phyloP scores from a whole-genome alignment of 2,888 invertebrate genomes.

The Calephelis perditalis region DNA sequence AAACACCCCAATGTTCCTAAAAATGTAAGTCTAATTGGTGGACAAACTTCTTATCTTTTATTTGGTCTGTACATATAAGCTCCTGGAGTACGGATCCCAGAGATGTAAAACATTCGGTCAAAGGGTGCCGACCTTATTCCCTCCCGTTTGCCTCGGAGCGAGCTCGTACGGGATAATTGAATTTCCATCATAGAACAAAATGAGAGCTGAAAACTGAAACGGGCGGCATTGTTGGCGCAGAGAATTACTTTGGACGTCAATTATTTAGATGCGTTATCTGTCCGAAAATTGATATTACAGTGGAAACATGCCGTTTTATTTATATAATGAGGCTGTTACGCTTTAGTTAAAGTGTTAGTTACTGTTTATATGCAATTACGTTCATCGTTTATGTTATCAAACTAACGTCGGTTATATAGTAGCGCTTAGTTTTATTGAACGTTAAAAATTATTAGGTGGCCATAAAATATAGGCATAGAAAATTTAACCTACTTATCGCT shows the following conservation, averaged over 20 bases:
- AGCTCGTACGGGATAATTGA: conserved; percentile 73
- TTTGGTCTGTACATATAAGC: conserved; percentile 50
- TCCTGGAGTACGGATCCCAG: conserved; percentile 34
- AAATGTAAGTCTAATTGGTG: conserved; percentile 76
- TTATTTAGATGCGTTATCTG: conserved; percentile 66
- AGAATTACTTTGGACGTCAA: conserved; percentile 72
- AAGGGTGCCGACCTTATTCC: conserved; percentile 56
- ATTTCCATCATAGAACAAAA: conserved; percentile 76
- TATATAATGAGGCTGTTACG: conserved; percentile 27
- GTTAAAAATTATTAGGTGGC: conserved; percentile 4
- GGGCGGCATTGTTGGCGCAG: conserved; percentile 69
- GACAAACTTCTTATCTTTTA: conserved; percentile 65
- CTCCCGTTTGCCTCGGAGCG: conserved; percentile 53
- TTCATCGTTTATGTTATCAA: conserved; percentile 16
- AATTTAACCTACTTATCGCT: not conserved
- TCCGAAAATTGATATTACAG: conserved; percentile 53
- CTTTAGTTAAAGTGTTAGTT: conserved; percentile 27
- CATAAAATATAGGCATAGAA: not conserved
- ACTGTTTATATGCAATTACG: conserved; percentile 14
- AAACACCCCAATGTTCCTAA: conserved; percentile 75
- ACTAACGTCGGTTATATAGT: conserved; percentile 4
- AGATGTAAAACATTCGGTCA: conserved; percentile 67
- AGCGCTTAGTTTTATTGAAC: conserved; percentile 9
- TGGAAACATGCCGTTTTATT: conserved; percentile 41
- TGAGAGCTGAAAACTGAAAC: conserved; percentile 74